phyloP scores from a whole-genome alignment of 2,113 vertebrate species.

The Leptosomus discolor region DNA sequence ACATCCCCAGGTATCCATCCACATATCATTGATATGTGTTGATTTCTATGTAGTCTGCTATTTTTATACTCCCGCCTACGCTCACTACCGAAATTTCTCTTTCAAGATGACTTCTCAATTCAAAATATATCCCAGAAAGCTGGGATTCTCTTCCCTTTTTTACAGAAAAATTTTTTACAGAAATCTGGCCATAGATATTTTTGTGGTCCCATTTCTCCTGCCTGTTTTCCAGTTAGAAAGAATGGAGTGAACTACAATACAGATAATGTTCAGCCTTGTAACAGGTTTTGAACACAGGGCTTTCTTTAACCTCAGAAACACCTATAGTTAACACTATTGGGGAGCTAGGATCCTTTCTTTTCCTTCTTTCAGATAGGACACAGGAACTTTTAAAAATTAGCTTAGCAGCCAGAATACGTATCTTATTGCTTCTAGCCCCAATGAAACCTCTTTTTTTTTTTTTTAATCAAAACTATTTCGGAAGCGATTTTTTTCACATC shows the following conservation, averaged over 20 bases:
- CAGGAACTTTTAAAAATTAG: neutral
- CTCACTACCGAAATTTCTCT: slow-evolving; percentile 12
- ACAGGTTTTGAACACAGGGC: neutral
- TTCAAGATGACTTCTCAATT: slow-evolving; percentile 33
- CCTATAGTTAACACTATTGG: neutral
- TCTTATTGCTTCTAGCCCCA: neutral
- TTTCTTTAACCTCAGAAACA: neutral
- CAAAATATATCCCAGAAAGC: slow-evolving; percentile 4
- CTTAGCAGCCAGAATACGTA: neutral
- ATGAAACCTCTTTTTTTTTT: neutral
- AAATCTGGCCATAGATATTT: neutral
- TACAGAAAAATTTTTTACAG: too few relatives aligned
- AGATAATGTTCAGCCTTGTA: neutral
- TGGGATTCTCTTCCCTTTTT: neutral
- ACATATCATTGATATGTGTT: neutral
- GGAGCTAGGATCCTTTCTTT: neutral
- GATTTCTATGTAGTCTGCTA: slow-evolving; percentile 11
- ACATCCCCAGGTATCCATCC: neutral
- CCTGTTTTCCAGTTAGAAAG: neutral
- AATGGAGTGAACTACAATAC: neutral
- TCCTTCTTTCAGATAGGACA: neutral
- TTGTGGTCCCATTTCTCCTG: neutral
- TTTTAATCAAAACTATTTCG: neutral
- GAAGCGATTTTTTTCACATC: neutral
- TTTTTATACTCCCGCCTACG: slow-evolving; percentile 31